phyloP scores from a whole-genome alignment of 2,113 vertebrate species.

The Amphilophus citrinellus region DNA sequence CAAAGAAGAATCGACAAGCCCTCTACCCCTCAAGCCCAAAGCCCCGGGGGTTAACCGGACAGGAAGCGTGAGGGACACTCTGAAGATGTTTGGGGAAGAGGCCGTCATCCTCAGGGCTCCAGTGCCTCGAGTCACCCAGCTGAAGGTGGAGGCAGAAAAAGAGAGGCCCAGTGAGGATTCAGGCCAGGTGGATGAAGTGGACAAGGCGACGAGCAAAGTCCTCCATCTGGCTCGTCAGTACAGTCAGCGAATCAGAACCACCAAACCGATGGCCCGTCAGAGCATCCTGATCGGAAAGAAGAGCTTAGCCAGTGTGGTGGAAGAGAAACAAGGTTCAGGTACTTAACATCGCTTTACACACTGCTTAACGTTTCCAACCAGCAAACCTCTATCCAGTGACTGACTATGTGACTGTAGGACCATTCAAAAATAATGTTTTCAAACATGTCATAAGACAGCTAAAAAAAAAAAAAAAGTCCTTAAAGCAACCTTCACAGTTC shows the following conservation, averaged over 20 bases:
- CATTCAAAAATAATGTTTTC: not conserved
- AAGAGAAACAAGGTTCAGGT: constrained; percentile 75
- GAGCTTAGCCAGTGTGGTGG: constrained; percentile 55
- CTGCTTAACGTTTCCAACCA: not conserved
- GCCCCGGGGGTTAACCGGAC: not conserved
- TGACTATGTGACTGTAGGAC: not conserved
- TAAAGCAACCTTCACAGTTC: not conserved
- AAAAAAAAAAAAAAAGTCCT: no score
- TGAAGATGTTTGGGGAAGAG: constrained; percentile 47
- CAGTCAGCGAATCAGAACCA: constrained; percentile 88
- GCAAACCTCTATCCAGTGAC: not conserved
- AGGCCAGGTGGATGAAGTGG: constrained; percentile 36
- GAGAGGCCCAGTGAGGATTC: constrained; percentile 2
- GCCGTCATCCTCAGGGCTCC: constrained; percentile 21
- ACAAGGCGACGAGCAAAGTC: constrained; percentile 83
- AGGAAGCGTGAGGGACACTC: constrained; percentile 52
- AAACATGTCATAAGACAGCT: no score
- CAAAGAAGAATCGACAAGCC: constrained; percentile 65
- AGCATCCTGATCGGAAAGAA: constrained; percentile 30
- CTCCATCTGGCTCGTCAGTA: constrained; percentile 90
- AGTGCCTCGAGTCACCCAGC: constrained; percentile 64
- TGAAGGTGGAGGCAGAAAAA: constrained; percentile 67
- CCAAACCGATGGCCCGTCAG: constrained; percentile 30
- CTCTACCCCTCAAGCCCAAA: constrained; percentile 55
- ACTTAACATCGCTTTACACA: not conserved